Evolutionary conservation across 35 echinoderm and acorn worm species (phyloP).

Genomic region (Holothuria glaberrima): DNA sequence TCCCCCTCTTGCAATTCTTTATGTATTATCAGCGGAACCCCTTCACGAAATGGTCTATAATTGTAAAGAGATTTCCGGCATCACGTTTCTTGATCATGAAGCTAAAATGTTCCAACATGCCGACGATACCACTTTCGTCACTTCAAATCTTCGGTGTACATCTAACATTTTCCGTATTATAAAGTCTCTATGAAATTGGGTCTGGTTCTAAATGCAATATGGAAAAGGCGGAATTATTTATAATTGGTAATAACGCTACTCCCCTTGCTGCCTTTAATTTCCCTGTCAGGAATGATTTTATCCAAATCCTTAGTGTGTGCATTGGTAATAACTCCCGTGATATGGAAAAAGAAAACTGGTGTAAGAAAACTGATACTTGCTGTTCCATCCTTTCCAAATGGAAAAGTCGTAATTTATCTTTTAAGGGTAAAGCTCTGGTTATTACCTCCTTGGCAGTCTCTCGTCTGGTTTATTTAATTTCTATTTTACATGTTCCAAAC

Average conservation of each 20-base stretch:
- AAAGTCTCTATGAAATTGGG: neutral
- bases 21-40: conserved; percentile 31
- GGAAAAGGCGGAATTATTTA: conserved; percentile 17
- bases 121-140: conserved; percentile 55
- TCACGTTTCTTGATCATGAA: conserved; percentile 20
- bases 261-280: neutral
- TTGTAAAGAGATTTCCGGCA: neutral
- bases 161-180: neutral
- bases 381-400: too few relatives aligned
- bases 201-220: conserved; percentile 44
- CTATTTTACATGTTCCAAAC: too few relatives aligned
- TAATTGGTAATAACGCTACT: neutral
- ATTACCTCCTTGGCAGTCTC: too few relatives aligned
- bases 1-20: conserved; percentile 35
- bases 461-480: too few relatives aligned
- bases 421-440: too few relatives aligned
- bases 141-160: neutral
- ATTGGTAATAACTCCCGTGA: neutral
- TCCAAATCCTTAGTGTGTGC: neutral
- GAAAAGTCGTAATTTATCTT: too few relatives aligned
- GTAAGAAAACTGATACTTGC: neutral
- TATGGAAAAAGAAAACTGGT: conserved; percentile 9
- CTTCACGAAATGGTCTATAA: neutral
- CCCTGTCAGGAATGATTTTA: neutral
- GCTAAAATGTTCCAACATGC: conserved; percentile 58